A percentile compares a stretch with the other conserved stretches of the same genome.
Conservation (phyloP, 2,113 vertebrate species). For the Camelus bactrianus region DNA sequence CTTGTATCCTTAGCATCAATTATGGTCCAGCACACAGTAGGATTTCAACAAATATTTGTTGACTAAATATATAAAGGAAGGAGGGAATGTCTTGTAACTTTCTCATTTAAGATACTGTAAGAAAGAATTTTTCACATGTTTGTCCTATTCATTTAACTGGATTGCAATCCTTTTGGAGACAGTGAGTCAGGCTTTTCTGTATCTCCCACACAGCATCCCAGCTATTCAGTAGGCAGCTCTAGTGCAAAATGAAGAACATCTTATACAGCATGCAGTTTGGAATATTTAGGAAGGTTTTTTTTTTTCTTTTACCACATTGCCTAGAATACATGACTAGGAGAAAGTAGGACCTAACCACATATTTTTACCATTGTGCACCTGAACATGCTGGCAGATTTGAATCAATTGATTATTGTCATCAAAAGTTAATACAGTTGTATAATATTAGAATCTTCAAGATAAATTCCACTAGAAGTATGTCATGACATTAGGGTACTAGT, state of each 20-base stretch:
- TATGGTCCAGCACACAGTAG: background rate
- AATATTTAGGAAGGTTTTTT: background rate
- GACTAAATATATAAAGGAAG: background rate
- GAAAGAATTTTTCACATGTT: background rate
- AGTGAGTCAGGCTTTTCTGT: background rate
- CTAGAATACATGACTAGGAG: background rate
- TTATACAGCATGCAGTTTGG: background rate
- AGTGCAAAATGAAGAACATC: background rate
- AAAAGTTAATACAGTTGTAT: background rate
- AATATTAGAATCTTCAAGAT: conserved; percentile 10
- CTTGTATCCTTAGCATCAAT: background rate
- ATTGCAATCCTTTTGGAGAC: background rate
- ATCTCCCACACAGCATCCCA: background rate
- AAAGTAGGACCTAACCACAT: background rate
- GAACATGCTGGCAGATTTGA: background rate
- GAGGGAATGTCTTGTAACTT: background rate
- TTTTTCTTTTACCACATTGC: background rate
- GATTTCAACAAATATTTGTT: conserved; percentile 20
- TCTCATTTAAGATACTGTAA: conserved; percentile 8
- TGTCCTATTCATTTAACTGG: conserved; percentile 10
- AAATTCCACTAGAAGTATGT: conserved; percentile 46
- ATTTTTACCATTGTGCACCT: background rate
- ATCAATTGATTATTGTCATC: background rate
- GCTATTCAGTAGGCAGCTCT: background rate
- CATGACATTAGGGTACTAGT: background rate